Conservation (phyloP, 53 echinoderm and acorn worm genomes). For the Apostichopus leukothele region DNA sequence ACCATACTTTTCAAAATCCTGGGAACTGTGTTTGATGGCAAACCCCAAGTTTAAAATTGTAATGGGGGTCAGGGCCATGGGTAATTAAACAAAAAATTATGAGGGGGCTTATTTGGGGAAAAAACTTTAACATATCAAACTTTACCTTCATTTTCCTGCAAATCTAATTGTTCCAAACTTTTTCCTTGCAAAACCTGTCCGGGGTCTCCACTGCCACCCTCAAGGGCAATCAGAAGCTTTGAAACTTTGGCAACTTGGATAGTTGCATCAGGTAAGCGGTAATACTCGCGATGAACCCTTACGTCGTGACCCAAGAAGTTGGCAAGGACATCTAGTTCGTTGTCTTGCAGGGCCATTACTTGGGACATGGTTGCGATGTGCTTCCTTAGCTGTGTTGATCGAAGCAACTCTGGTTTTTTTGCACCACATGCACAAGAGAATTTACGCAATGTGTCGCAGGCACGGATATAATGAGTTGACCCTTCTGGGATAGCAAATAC, state of each 20-base stretch:
- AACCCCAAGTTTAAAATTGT: no score
- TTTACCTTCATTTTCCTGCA: slow-evolving; percentile 24
- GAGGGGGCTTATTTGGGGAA: no score
- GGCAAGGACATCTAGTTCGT: slow-evolving; percentile 64
- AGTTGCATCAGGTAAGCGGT: slow-evolving; percentile 61
- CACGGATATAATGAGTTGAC: slow-evolving; percentile 55
- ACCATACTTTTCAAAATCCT: no score
- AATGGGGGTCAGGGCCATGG: no score
- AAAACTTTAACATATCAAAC: background rate
- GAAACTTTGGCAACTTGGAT: slow-evolving; percentile 59
- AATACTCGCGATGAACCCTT: slow-evolving; percentile 51
- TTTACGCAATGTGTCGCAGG: slow-evolving; percentile 58
- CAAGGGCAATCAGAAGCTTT: slow-evolving; percentile 16
- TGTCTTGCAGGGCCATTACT: slow-evolving; percentile 39
- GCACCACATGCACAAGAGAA: slow-evolving; percentile 59
- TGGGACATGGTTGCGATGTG: slow-evolving; percentile 13
- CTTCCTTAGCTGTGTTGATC: slow-evolving; percentile 64
- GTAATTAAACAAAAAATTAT: no score
- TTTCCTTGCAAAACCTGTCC: slow-evolving; percentile 10
- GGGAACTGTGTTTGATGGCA: no score
- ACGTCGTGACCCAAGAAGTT: no score
- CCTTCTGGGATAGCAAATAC: slow-evolving; percentile 50
- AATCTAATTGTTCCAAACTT: background rate
- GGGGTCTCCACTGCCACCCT: slow-evolving; percentile 37
- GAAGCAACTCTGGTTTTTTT: slow-evolving; percentile 51